These are phyloP conservation scores for Pasiphila rectangulata DNA, from an alignment of 2,888 invertebrate species.

Conservation along the genomic window DNA sequence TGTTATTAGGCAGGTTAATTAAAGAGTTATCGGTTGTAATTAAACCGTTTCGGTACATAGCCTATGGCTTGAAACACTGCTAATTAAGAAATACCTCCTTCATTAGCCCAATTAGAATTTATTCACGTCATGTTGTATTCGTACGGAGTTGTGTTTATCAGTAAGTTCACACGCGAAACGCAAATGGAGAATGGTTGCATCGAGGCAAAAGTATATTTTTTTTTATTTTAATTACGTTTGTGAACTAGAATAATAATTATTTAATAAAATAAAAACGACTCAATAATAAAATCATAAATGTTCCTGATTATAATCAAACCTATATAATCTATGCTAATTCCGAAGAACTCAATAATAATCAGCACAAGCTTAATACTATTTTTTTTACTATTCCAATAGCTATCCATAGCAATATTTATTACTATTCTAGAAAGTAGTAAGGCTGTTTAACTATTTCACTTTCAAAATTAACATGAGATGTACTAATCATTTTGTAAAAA, in stretches of 20 bases:
- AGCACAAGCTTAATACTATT: no score
- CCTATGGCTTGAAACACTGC: slow-evolving; percentile 70
- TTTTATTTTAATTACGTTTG: background rate
- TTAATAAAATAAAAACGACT: background rate
- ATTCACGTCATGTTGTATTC: slow-evolving; percentile 54
- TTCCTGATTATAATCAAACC: no score
- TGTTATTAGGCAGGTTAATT: slow-evolving; percentile 79
- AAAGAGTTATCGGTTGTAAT: slow-evolving; percentile 78
- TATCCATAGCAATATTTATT: no score
- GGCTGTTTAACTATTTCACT: no score
- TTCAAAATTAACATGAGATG: no score
- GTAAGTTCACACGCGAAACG: slow-evolving; percentile 9
- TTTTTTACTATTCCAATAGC: no score
- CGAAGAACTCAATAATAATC: no score
- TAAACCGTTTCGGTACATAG: slow-evolving; percentile 75
- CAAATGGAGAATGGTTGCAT: background rate
- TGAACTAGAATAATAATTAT: no score
- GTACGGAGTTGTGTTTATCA: slow-evolving; percentile 11
- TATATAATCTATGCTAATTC: no score
- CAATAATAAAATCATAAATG: slow-evolving; percentile 6
- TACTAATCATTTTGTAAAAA: no score
- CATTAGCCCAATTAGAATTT: slow-evolving; percentile 74
- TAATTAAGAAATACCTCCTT: slow-evolving; percentile 78
- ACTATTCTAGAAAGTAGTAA: no score
- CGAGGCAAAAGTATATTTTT: background rate